Evolutionary conservation across 2,113 vertebrate genomes (phyloP).

Genomic region (Epinephelus cyanopodus): DNA sequence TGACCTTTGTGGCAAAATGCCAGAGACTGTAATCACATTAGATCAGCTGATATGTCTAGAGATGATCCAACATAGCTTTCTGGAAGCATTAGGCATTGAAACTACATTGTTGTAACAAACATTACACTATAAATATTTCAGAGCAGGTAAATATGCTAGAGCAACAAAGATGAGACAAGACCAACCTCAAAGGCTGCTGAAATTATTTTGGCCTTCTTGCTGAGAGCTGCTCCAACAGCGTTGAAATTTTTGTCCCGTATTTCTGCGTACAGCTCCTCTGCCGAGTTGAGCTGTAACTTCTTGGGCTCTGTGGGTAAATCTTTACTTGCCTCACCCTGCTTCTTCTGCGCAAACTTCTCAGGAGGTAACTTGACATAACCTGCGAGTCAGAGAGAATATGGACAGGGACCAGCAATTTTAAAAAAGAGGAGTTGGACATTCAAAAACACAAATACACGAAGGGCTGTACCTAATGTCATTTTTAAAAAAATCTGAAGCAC

Average conservation of each 20-base stretch:
- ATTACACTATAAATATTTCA: background rate
- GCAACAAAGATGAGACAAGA: background rate
- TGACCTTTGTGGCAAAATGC: constrained; percentile 43
- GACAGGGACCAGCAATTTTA: background rate
- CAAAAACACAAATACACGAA: background rate
- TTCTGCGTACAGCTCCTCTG: constrained; percentile 96
- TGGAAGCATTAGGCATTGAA: background rate
- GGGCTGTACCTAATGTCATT: too few relatives aligned
- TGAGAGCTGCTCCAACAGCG: constrained; percentile 95
- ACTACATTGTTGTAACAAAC: background rate
- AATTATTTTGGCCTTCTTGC: constrained; percentile 98
- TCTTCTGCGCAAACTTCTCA: constrained; percentile 96
- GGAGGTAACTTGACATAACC: constrained; percentile 97
- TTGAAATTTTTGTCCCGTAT: constrained; percentile 99
- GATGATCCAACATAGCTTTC: background rate
- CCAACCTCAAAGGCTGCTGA: constrained; percentile 97
- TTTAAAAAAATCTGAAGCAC: too few relatives aligned
- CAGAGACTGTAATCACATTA: constrained; percentile 48
- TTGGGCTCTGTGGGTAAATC: constrained; percentile 96
- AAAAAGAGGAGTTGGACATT: background rate
- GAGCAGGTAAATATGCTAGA: background rate
- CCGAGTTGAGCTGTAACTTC: constrained; percentile 97
- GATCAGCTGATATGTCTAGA: constrained; percentile 31
- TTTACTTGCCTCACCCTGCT: constrained; percentile 92
- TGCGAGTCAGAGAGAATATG: constrained; percentile 57